Base-by-base conservation (phyloP, 2,113 vertebrate genomes). In the Rallus limicola region DNA sequence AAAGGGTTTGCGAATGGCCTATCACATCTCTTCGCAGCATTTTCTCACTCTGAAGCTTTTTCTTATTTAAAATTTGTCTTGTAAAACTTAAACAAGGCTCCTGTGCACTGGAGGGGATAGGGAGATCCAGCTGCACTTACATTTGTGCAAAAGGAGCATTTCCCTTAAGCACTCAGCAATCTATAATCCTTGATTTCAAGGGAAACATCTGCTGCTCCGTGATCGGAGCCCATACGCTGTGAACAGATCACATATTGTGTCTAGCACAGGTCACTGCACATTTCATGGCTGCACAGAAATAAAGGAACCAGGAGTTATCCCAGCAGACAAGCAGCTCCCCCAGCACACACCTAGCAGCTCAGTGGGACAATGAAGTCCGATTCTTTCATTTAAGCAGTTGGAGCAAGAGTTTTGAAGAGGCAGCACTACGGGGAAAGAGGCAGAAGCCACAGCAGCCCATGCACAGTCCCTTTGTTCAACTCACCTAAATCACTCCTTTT, bases 341-440 rank as follows among this genome's bases (percentile, higher is more conserved):
- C 67, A 20, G 24, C 2, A 4, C 31, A 1, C 1, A 48, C 1
- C 53, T 8, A 36, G 2, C 25, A 38, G 26, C 3, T 20, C 3
- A 25, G 20, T 2, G 24, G 42, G 40, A 13, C 10, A 14, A 24
- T 1, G 8, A 10, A 28, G 12, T 6, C 20, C 26, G 3, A 13
- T 2, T 44, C 13, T 2, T 25, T 8, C 33, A 8, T 11, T 26
- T 7, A 20, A 33, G 31, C 12, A 17, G 14, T 14, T 38, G 9
- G 36, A 46, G 13, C 42, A 44, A 8, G 42, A 62, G 36, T 18
- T 34, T 28, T 33, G 42, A 8, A 11, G 31, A 34, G 29, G 55
- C 59, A 72, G 60, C 40, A 33, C 2, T 1, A 4, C 0, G 6
- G 14, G 42, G 40, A 50, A 34, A 67, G 1, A 15, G 6, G 13